Evolutionary conservation across 2,797 vertebrate species (phyloP), one percentile per base, ranked within the genome.

Genomic region (Malacoraja senta): DNA sequence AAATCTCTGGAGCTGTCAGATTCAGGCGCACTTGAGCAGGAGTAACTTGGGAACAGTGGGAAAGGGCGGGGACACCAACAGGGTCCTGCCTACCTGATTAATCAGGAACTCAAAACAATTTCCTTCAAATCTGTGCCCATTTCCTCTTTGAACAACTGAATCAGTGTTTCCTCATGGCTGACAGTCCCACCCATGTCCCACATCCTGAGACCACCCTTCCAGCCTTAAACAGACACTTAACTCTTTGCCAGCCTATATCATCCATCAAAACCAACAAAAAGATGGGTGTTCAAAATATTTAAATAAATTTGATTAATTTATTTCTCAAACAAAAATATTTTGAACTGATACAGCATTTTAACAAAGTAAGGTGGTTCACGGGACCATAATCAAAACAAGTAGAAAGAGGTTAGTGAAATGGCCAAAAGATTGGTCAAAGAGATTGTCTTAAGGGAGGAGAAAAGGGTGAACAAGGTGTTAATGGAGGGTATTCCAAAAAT

Each of bases 61-160:
- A 93, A 91, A 94, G 95, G 93, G 90, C 12, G 88, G 79, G 81
- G 93, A 0, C 26, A 74, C 0, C 93, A 29, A 71, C 0, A 17
- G 91, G 8, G 0, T 74, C 93, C 84, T 94, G 94, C 93, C 93
- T 93, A 88, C 83, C 93, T 86, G 32, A 94, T 95, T 94, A 95
- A 94, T 96, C 96, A 96, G 96, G 95, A 97, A 96, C 96, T 95
- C 74, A 96, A 94, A 93, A 96, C 94, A 93, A 96, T 95, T 96
- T 96, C 96, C 96, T 97, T 96, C 94, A 96, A 96, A 96, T 96
- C 95, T 68, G 94, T 96, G 96, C 96, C 97, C 96, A 53, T 95
- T 97, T 97, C 96, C 96, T 96, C 94, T 96, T 94, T 0, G 93
- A 96, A 94, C 94, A 93, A 95, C 94, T 95, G 96, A 95, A 95